Evolutionary conservation across 2,888 invertebrate species (phyloP), one percentile per base, ranked within the genome.

Genomic region (Drosophila borborema): DNA sequence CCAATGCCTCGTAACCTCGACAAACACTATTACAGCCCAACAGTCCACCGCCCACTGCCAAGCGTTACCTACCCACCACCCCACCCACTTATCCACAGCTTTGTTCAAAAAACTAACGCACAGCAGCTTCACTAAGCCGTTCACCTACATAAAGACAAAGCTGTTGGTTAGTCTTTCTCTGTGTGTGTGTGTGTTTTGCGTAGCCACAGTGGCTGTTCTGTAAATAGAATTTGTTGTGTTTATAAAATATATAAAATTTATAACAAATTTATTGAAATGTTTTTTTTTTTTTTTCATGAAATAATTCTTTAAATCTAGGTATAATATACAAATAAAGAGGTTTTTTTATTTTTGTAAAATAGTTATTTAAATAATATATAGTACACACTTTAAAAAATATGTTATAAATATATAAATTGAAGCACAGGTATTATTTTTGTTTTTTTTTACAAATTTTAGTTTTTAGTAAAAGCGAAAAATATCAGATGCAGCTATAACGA

Each of bases 1-100:
- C 78, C 88, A 88, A 77, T 85, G 75, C 79, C 81, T 74, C 76
- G 68, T 81, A 73, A 61, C 78, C 81, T 70, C 70, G 70, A 53
- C 59, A 63, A 72, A 53, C 59, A 67, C 55, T 59, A 61, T 49
- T 20, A 43, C 28, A 46, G 40, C 14, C 48, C 51, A 31, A 23
- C 36, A 12, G 1, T 8, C 31, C 36, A 36, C 34, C 10, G 4
- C n/a, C 34, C 45, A 14, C 12, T 7, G 12, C 12, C 28, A 41
- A 40, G 40, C 40, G 10, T 23, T n/a, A 10, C 46, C 23, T 48
- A 9, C n/a, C 43, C 16, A 14, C 31, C 45, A 20, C 20, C 8
- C 31, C 8, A 20, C 61, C 10, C 14, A 18, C 12, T 18, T 31
- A 16, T n/a, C 41, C 55, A 55, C 41, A 45, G 34, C 58, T 16